Base-by-base conservation (phyloP, 2,888 invertebrate species). In the Cryptus viduatorius region DNA sequence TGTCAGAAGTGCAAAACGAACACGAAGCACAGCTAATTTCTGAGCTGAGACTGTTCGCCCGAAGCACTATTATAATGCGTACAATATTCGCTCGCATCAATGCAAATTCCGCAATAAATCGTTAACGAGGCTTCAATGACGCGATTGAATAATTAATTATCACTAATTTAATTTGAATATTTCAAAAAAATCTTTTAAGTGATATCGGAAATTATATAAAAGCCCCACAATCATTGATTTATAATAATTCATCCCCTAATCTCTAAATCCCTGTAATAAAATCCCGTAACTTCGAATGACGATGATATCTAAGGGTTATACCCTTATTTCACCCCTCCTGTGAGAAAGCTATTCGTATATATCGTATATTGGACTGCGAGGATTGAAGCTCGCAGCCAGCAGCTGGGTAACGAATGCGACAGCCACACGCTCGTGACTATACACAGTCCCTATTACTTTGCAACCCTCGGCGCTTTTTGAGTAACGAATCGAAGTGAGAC, bases 391-490 rank as follows among this genome's bases (percentile, higher is more conserved):
- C 37, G 37, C 46, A 61, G 59, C 29, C 31, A 37, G 37, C 31
- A 37, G 37, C 37, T 37, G 37, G 37, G 37, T 8, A 37, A 37
- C 14, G 48, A 48, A n/a, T 48, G 12, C 48, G 48, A 48, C 10
- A 10, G 48, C 48, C 48, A 12, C 48, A 3, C 48, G 37, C 7
- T 24, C 42, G 53, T 61, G 46, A 31, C 50, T 46, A 53, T 16
- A 69, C 19, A 61, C 37, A 76, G 69, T 59, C 71, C 16, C 56
- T 59, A 68, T 73, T 68, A 69, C 68, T 48, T 48, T 29, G 46
- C 72, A 12, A 73, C 73, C 72, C 73, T 78, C 73, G 77, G 80
- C 72, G 67, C 73, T 8, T 37, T 84, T 80, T 61, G 53, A 84
- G 82, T 79, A 80, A 44, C 75, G 37, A 69, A 64, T 29, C 53